Percentiles rank a stretch among this genome's conserved stretches.
These are phyloP conservation scores for Taphrorychus bicolor DNA, from an alignment of 2,888 invertebrate genomes.

Conservation along the genomic window DNA sequence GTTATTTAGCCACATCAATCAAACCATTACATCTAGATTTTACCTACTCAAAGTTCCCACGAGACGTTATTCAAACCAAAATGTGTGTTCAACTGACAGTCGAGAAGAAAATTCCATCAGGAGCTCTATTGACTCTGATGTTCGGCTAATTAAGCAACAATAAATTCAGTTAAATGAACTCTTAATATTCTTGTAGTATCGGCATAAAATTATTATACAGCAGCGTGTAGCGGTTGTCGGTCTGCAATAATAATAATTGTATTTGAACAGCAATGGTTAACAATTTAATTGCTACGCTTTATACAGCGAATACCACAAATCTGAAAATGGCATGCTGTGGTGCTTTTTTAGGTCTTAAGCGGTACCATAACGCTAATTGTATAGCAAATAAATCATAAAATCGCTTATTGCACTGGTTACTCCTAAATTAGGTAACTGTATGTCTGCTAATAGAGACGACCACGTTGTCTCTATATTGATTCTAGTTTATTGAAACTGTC, in stretches of 20 bases:
- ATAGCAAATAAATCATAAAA: conserved; percentile 9
- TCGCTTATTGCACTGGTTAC: conserved; percentile 6
- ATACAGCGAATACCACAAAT: conserved; percentile 5
- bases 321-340: conserved; percentile 7
- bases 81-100: background rate
- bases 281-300: background rate
- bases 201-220: background rate
- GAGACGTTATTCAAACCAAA: background rate
- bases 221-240: too few relatives aligned
- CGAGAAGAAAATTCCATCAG: background rate
- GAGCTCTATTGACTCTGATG: background rate
- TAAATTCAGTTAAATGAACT: too few relatives aligned
- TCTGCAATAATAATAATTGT: background rate
- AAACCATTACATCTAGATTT: background rate
- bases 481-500: too few relatives aligned
- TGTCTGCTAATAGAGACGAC: background rate
- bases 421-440: conserved; percentile 9
- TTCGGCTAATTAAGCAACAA: background rate
- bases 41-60: background rate
- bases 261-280: background rate
- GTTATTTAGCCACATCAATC: background rate
- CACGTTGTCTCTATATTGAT: too few relatives aligned
- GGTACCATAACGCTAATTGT: conserved; percentile 12
- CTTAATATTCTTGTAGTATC: background rate
- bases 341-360: conserved; percentile 25